Evolutionary conservation across 1,140 invertebrate genomes (phyloP), one percentile per base, ranked within the genome.

Genomic region (Bombus affinis): DNA sequence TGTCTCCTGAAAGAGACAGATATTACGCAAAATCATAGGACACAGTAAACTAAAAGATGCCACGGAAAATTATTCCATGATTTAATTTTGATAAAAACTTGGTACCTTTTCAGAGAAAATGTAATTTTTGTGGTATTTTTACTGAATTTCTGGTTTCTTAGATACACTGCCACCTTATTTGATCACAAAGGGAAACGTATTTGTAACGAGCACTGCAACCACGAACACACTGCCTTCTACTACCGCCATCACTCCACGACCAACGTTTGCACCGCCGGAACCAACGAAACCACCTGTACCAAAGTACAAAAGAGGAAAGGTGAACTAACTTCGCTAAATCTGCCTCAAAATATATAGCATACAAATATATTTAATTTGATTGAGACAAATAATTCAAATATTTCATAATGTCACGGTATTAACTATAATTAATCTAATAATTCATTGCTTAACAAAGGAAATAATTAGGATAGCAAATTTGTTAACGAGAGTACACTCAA

Each of bases 251-350:
- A 94, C 94, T 12, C 87, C 93, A n/a, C 92, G 93, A 53, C 92
- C 94, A 9, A 95, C 94, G 9, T 94, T 94, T 76, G 87, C 90
- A 66, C 95, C 95, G 1, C 92, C 94, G 8, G 92, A 93, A 73
- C 94, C 95, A 2, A 95, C 95, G 15, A 94, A 95, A 86, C 95
- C 96, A 25, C 96, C 97, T 1, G 96, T 97, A 88, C 97, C 97
- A 15, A 96, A 96, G 53, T 96, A 97, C 83, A 96, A 97, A 89
- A 95, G 97, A 89, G 97, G 97, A 88, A 95, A 94, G 91, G 94
- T 95, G 81, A 65, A 39, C 15, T 1, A 32, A 66, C 35, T 47
- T 53, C 6, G 0, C 35, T 1, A 15, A 42, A 57, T 62, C 32
- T 80, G 5, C 18, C 22, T 37, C 9, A 15, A 32, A 65, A 65